These are phyloP conservation scores for Erpetoichthys calabaricus DNA, from an alignment of 2,797 vertebrate genomes.

Conservation along the genomic window DNA sequence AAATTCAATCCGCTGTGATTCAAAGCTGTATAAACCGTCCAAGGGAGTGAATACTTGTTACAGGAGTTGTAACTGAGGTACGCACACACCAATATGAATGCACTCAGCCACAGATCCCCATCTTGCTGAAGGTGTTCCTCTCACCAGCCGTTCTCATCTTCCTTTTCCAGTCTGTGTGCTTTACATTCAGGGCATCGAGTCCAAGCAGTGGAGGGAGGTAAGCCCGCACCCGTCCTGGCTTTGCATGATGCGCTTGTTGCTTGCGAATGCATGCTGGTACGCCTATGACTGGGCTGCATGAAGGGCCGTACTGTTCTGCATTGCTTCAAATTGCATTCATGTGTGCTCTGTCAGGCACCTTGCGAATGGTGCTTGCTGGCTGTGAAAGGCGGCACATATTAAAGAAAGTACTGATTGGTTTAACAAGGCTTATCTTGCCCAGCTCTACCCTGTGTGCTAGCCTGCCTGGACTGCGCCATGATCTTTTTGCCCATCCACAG, in stretches of 20 bases:
- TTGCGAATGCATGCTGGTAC: neutral
- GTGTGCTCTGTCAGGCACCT: neutral
- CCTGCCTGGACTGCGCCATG: too few relatives aligned
- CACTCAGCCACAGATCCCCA: neutral
- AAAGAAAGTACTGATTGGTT: too few relatives aligned
- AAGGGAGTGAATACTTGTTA: too few relatives aligned
- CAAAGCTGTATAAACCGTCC: too few relatives aligned
- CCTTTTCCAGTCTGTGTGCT: slow-evolving; percentile 74
- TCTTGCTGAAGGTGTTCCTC: neutral
- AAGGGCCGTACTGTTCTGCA: neutral
- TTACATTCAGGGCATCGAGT: slow-evolving; percentile 81
- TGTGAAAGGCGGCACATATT: too few relatives aligned
- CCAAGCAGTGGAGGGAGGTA: slow-evolving; percentile 90
- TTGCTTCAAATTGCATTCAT: neutral
- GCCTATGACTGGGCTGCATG: neutral
- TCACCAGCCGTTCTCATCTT: slow-evolving; percentile 16
- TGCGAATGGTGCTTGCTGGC: too few relatives aligned
- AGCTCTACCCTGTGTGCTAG: too few relatives aligned
- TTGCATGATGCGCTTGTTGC: too few relatives aligned
- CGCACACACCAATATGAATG: neutral
- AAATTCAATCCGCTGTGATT: too few relatives aligned
- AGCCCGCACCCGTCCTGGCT: slow-evolving; percentile 17
- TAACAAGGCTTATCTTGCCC: too few relatives aligned
- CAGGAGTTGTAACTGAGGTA: too few relatives aligned
- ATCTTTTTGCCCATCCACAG: too few relatives aligned